Evolutionary conservation across 2,113 vertebrate genomes (phyloP).

Genomic region (Cervus canadensis): DNA sequence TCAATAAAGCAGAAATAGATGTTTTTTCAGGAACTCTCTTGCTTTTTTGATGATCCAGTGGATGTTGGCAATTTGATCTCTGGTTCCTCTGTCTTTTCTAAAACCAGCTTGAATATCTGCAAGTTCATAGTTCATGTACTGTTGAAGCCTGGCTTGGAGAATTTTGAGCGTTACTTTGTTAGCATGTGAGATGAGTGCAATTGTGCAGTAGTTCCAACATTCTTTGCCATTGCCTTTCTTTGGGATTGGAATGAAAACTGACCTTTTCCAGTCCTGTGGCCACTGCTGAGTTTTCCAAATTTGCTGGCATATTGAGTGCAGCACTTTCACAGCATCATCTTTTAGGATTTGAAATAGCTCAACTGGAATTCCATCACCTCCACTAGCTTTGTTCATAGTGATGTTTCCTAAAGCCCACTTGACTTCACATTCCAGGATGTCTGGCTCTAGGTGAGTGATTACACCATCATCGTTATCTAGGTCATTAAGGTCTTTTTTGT

Average conservation of each 20-base stretch:
- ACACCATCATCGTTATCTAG: background rate
- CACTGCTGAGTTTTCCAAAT: background rate
- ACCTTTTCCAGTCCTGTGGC: background rate
- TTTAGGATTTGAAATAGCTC: background rate
- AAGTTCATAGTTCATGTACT: background rate
- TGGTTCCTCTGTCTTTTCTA: background rate
- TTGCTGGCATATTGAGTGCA: background rate
- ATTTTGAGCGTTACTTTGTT: background rate
- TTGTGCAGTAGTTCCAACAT: background rate
- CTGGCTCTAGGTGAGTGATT: background rate
- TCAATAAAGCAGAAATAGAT: background rate
- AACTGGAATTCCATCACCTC: background rate
- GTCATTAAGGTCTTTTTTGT: background rate
- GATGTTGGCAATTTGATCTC: background rate
- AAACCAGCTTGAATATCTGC: background rate
- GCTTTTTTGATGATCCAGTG: rapidly evolving
- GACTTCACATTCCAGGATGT: background rate
- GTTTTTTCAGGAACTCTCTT: background rate
- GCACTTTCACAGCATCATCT: background rate
- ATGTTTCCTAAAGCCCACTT: background rate
- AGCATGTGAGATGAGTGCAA: background rate
- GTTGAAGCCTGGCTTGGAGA: background rate
- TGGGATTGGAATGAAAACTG: background rate
- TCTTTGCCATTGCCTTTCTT: background rate
- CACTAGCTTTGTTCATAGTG: background rate